Base-by-base conservation (phyloP, 2,888 invertebrate genomes). In the Schizaphis graminum region DNA sequence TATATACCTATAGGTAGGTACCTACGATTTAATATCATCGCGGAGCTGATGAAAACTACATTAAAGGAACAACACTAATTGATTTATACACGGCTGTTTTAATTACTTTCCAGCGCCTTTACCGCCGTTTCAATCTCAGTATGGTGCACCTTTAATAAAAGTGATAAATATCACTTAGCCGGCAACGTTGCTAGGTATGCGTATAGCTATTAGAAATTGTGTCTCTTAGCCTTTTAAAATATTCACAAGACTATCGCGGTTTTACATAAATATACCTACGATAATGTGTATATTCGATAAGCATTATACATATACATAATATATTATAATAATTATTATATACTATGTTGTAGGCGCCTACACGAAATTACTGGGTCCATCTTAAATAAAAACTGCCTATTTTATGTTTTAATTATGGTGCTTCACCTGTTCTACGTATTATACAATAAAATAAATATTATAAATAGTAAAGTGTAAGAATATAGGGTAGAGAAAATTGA, bases 61-160 rank as follows among this genome's bases (percentile, higher is more conserved):
- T 94, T 91, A 91, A 94, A 94, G 10, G 26, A 49, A 77, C 77
- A 57, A 94, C 93, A 87, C 94, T 94, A 94, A 94, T 94, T 94
- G 94, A 94, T 94, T 94, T 94, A 94, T 94, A 94, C 94, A 91
- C 91, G 86, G 94, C 89, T 28, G 90, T 94, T 94, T 94, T 94
- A 94, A 94, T 94, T 94, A 94, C 94, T 94, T 91, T 90, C 26
- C 91, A 67, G 49, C 94, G 94, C 94, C 28, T 94, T 91, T 87
- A 28, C 91, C 61, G 53, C 53, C 77, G 77, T 94, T 91, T 49
- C 91, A 86, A 28, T 91, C 94, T 41, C 94, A 91, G 94, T 94
- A 94, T 94, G 94, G 90, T 61, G 94, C 94, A 86, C 91, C 24
- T 94, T 91, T 93, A 94, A 94, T 94, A 94, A 94, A 94, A 94